Base-by-base conservation (phyloP, 2,888 invertebrate species). In the Eumerus sabulonum region DNA sequence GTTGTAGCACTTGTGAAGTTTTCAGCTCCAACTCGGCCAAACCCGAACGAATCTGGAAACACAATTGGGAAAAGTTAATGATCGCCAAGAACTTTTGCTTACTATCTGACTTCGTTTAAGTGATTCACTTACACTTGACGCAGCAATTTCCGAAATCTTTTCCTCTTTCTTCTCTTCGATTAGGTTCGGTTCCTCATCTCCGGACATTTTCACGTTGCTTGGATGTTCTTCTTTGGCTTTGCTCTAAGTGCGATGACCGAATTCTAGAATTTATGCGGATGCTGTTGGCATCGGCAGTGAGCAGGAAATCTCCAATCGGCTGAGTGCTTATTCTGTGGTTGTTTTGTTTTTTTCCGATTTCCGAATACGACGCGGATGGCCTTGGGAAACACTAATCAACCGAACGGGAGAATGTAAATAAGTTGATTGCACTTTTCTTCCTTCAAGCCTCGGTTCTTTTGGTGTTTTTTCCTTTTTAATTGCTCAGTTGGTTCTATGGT, bases 1-100 rank as follows among this genome's bases (percentile, higher is more conserved):
- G 90, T 71, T 92, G 93, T 62, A 94, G 92, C 83, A 93, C 93
- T 86, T 93, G 93, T 2, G 94, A 93, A 57, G 94, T 93, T 88
- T 94, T 93, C 88, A 94, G 91, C 87, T 94, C 93, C 83, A 94
- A 85, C 77, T 92, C 92, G 56, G 92, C 92, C 84, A 92, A 90
- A 45, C 92, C 92, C 83, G 91, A 92, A 87, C 92, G 92, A 89
- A 91, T 91, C 92, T 92, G 85, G 7, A 27, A 27, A 27, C 7
- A 27, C 3, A 67, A 19, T 12, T n/a, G 1, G 18, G n/a, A 27
- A 27, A 27, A 27, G 7, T 4, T n/a, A n/a, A n/a, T n/a, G n/a
- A n/a, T n/a, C n/a, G n/a, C n/a, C n/a, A n/a, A n/a, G n/a, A n/a
- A n/a, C n/a, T n/a, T n/a, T n/a, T n/a, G n/a, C n/a, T n/a, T n/a